A percentile compares a stretch with the other conserved stretches of the same genome.
Conservation (phyloP, 2,888 invertebrate genomes). For the Trichogramma dendrolimi region DNA sequence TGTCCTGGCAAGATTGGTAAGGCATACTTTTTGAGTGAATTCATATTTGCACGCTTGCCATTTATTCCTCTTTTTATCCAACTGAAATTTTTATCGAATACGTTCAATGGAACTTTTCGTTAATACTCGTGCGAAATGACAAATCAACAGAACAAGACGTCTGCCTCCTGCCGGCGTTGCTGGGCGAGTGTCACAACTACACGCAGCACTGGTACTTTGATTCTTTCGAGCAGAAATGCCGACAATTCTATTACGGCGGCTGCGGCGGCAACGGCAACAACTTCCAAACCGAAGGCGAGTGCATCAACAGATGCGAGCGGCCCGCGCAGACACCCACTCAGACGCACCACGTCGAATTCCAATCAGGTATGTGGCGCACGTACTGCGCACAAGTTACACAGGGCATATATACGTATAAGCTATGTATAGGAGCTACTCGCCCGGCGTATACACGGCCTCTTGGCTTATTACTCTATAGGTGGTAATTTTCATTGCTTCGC, state of each 20-base stretch:
- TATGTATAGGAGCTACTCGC: too few relatives aligned
- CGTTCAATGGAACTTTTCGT: neutral
- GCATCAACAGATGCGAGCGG: conserved; percentile 62
- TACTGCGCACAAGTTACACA: neutral
- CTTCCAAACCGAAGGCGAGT: conserved; percentile 67
- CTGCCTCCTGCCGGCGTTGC: conserved; percentile 71
- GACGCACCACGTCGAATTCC: conserved; percentile 40
- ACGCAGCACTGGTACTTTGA: conserved; percentile 80
- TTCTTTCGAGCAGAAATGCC: conserved; percentile 67
- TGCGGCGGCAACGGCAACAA: conserved; percentile 90
- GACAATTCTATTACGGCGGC: conserved; percentile 83
- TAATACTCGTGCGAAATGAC: neutral
- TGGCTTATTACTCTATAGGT: neutral
- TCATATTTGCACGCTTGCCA: neutral
- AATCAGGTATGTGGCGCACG: conserved; percentile 39
- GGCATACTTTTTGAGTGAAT: conserved; percentile 40
- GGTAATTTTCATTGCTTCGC: neutral
- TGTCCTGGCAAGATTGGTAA: conserved; percentile 80
- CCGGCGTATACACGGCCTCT: too few relatives aligned
- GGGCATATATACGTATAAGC: neutral
- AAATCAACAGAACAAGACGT: conserved; percentile 58
- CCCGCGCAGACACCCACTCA: conserved; percentile 52
- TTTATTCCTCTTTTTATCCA: conserved; percentile 18
- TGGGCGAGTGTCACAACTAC: conserved; percentile 76
- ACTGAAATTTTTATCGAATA: neutral